phyloP scores from a whole-genome alignment of 2,888 invertebrate genomes.

The Calameuta pallipes region DNA sequence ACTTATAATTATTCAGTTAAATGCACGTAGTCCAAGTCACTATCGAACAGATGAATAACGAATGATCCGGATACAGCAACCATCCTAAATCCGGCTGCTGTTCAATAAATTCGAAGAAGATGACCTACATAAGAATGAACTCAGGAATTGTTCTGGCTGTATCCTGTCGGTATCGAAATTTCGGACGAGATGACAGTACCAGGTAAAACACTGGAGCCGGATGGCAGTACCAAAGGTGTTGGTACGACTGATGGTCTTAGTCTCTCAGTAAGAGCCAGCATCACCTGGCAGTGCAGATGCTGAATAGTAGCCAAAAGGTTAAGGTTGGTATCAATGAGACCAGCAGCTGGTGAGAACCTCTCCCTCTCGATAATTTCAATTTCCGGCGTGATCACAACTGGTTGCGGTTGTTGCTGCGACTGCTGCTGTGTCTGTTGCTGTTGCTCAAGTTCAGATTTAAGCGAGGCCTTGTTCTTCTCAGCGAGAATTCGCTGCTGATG shows the following conservation, averaged over 20 bases:
- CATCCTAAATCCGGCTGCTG: neutral
- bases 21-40: neutral
- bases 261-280: slow-evolving; percentile 62
- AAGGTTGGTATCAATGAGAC: slow-evolving; percentile 62
- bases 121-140: slow-evolving; percentile 38
- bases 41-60: neutral
- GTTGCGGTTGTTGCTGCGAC: slow-evolving; percentile 65
- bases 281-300: slow-evolving; percentile 63
- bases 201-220: slow-evolving; percentile 30
- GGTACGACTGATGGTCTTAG: slow-evolving; percentile 56
- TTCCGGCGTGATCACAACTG: slow-evolving; percentile 12
- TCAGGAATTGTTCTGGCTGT: slow-evolving; percentile 52
- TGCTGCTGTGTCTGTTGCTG: slow-evolving; percentile 45
- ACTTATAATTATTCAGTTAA: neutral
- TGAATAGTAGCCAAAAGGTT: slow-evolving; percentile 63
- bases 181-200: slow-evolving; percentile 45
- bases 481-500: slow-evolving; percentile 80
- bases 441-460: slow-evolving; percentile 24
- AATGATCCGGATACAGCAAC: neutral
- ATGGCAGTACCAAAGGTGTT: slow-evolving; percentile 49
- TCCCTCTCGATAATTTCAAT: slow-evolving; percentile 39
- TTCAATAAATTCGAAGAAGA: slow-evolving; percentile 13
- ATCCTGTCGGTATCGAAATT: slow-evolving; percentile 44
- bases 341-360: slow-evolving; percentile 58
- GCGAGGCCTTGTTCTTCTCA: slow-evolving; percentile 69